These are phyloP conservation scores for Parus major DNA, from an alignment of 2,113 vertebrate genomes.

Conservation along the genomic window DNA sequence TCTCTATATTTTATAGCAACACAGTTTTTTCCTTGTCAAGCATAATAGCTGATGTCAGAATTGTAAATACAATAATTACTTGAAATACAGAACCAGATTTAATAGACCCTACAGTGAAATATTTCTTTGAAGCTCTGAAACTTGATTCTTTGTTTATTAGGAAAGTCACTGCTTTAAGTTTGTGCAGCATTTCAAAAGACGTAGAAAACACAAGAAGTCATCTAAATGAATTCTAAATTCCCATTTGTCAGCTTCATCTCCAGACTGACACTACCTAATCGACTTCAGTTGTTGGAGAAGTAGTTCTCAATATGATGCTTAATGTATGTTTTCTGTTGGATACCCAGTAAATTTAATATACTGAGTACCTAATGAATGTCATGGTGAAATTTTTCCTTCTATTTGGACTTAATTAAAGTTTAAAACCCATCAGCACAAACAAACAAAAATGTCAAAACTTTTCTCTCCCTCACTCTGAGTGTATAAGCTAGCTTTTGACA, in stretches of 20 bases:
- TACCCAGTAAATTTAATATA: background rate
- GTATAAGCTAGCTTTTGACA: constrained; percentile 72
- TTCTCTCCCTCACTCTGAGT: constrained; percentile 67
- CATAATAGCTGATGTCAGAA: constrained; percentile 4
- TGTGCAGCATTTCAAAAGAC: background rate
- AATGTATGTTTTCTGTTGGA: background rate
- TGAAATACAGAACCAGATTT: background rate
- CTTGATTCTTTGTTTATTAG: constrained; percentile 12
- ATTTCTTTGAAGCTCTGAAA: constrained; percentile 13
- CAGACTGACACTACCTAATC: background rate
- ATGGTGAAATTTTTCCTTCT: background rate
- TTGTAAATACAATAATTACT: constrained; percentile 7
- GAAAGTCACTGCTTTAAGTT: background rate
- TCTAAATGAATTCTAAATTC: background rate
- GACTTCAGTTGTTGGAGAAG: background rate
- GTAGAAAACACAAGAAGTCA: background rate
- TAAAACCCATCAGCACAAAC: background rate
- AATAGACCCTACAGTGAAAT: constrained; percentile 25
- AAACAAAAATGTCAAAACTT: constrained; percentile 26
- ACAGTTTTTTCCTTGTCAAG: background rate
- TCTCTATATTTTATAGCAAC: background rate
- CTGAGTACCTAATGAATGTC: background rate
- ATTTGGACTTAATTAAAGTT: background rate
- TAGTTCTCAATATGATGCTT: background rate
- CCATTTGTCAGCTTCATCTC: background rate